phyloP scores from a whole-genome alignment of 2,797 vertebrate species.

The Oreonectes daqikongensis region DNA sequence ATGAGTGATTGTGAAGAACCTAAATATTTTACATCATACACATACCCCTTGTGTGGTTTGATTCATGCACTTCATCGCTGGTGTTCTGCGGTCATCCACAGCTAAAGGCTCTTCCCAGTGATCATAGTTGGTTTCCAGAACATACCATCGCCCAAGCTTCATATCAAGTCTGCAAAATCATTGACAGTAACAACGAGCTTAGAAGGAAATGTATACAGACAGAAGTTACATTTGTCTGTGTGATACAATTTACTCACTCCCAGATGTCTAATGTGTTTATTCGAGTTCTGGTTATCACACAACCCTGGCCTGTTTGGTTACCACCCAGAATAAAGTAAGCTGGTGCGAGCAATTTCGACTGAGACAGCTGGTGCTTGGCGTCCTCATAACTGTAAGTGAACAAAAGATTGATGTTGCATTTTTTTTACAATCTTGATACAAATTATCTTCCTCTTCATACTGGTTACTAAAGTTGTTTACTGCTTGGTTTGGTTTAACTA shows the following conservation, averaged over 20 bases:
- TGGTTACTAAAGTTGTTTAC: background rate
- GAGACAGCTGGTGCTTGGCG: constrained; percentile 82
- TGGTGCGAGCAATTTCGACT: constrained; percentile 89
- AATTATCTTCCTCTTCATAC: background rate
- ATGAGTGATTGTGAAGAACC: background rate
- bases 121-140: constrained; percentile 95
- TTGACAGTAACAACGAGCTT: background rate
- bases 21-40: background rate
- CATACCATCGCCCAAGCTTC: constrained; percentile 84
- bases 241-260: constrained; percentile 81
- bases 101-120: constrained; percentile 90
- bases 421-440: background rate
- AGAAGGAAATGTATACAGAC: background rate
- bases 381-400: constrained; percentile 84
- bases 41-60: constrained; percentile 83
- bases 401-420: background rate
- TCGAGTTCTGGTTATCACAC: constrained; percentile 93
- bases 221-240: background rate
- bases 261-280: constrained; percentile 81
- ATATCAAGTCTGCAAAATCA: constrained; percentile 79
- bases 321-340: constrained; percentile 97
- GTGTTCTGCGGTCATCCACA: constrained; percentile 89
- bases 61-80: constrained; percentile 89
- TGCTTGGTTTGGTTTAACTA: background rate
- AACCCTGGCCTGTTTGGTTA: constrained; percentile 87